A percentile compares a stretch with the other conserved stretches of the same genome.
These are phyloP conservation scores for Dasysyrphus albostriatus DNA, from an alignment of 2,888 invertebrate genomes.

Conservation along the genomic window DNA sequence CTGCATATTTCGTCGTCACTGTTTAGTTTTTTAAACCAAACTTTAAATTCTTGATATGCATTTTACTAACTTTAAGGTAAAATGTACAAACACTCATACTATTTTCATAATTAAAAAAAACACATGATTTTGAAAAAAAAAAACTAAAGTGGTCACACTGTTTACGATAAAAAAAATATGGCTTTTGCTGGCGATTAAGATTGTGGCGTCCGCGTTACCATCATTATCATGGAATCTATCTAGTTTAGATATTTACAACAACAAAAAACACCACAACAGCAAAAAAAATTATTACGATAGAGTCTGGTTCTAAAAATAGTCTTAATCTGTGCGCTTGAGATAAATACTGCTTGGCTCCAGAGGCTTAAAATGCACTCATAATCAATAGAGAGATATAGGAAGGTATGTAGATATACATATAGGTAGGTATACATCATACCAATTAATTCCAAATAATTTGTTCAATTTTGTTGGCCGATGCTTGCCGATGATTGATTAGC, in stretches of 20 bases:
- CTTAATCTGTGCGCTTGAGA: slow-evolving; percentile 41
- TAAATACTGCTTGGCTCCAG: not conserved
- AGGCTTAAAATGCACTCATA: not conserved
- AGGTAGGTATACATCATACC: not conserved
- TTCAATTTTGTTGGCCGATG: slow-evolving; percentile 70
- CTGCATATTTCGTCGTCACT: too few species aligned
- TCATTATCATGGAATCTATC: slow-evolving; percentile 67
- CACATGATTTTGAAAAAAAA: not conserved
- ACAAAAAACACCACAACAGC: not conserved
- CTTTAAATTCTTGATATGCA: too few species aligned
- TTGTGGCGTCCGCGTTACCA: slow-evolving; percentile 13
- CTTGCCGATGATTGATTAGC: slow-evolving; percentile 74
- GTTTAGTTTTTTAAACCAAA: too few species aligned
- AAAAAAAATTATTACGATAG: slow-evolving; percentile 57
- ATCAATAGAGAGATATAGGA: not conserved
- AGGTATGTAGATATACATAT: not conserved
- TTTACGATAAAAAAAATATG: not conserved
- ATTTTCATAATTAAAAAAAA: too few species aligned
- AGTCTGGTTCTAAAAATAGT: slow-evolving; percentile 67
- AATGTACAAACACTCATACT: too few species aligned
- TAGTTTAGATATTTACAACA: slow-evolving; percentile 42
- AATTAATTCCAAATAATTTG: slow-evolving; percentile 76
- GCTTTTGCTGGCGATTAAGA: not conserved
- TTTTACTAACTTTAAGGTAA: too few species aligned
- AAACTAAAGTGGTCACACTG: slow-evolving; percentile 5